These are phyloP conservation scores for Jaculus jaculus DNA, from an alignment of 2,113 vertebrate species.

Conservation along the genomic window DNA sequence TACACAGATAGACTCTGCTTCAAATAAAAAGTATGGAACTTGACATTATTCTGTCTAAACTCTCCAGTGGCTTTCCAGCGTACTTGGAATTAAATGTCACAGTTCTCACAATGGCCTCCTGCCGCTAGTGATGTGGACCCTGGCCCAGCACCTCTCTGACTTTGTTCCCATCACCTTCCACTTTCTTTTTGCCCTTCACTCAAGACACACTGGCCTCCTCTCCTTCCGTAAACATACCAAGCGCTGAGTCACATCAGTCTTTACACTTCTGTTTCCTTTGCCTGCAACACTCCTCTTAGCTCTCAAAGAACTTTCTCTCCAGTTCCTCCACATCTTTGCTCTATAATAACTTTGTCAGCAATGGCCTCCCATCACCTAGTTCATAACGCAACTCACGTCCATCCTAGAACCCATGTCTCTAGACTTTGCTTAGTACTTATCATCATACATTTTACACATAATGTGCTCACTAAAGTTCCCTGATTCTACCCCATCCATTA, in stretches of 20 bases:
- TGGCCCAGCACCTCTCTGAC: background rate
- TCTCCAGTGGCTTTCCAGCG: background rate
- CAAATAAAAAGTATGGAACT: background rate
- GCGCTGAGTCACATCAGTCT: background rate
- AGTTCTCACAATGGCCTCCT: background rate
- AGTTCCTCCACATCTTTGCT: background rate
- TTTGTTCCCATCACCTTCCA: background rate
- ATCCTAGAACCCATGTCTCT: background rate
- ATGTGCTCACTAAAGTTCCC: background rate
- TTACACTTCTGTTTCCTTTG: background rate
- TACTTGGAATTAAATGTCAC: background rate
- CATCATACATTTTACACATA: background rate
- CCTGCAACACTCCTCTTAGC: background rate
- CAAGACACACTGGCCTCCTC: background rate
- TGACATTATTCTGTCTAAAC: background rate
- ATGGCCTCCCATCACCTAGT: background rate
- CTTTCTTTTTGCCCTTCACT: background rate
- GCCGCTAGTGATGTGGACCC: background rate
- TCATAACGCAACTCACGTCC: background rate
- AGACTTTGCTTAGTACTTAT: background rate
- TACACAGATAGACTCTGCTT: background rate
- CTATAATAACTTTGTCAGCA: background rate
- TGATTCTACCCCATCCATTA: background rate
- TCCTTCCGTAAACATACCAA: background rate
- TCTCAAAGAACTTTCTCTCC: background rate